Percentiles rank a stretch among this genome's conserved stretches.
Conservation (phyloP, 2,113 vertebrate species). For the Chaetorhynchus papuensis region DNA sequence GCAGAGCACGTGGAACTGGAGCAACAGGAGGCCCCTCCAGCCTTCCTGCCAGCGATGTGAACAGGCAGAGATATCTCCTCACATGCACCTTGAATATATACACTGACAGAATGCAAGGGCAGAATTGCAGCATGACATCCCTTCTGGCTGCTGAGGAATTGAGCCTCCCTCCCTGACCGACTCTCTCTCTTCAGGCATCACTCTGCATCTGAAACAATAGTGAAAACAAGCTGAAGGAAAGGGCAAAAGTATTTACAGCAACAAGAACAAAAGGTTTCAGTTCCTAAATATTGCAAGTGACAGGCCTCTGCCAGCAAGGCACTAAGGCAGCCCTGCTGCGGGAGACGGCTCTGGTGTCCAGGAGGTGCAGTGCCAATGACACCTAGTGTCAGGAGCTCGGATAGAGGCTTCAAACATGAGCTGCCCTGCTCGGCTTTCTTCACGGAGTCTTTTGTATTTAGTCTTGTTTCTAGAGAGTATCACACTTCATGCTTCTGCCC, state of each 20-base stretch:
- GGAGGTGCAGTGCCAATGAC: background rate
- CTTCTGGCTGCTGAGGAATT: background rate
- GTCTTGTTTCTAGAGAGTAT: background rate
- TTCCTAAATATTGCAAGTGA: background rate
- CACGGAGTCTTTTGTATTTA: fast-evolving
- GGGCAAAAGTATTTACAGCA: background rate
- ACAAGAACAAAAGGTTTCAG: background rate
- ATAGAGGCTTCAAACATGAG: background rate
- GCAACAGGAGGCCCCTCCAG: background rate
- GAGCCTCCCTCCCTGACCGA: background rate
- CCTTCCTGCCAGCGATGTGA: background rate
- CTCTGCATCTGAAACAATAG: background rate
- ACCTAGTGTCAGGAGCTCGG: background rate
- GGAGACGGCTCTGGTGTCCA: background rate
- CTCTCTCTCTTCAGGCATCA: background rate
- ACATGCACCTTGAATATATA: fast-evolving
- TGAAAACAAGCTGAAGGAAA: background rate
- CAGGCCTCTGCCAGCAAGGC: background rate
- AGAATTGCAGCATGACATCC: background rate
- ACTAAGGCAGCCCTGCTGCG: background rate
- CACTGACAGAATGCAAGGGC: background rate
- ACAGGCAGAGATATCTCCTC: background rate
- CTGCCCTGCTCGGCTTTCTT: background rate
- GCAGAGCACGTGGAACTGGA: fast-evolving
- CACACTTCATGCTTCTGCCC: background rate